Base-by-base conservation (phyloP, 2,888 invertebrate genomes). In the Conchocele bisecta region DNA sequence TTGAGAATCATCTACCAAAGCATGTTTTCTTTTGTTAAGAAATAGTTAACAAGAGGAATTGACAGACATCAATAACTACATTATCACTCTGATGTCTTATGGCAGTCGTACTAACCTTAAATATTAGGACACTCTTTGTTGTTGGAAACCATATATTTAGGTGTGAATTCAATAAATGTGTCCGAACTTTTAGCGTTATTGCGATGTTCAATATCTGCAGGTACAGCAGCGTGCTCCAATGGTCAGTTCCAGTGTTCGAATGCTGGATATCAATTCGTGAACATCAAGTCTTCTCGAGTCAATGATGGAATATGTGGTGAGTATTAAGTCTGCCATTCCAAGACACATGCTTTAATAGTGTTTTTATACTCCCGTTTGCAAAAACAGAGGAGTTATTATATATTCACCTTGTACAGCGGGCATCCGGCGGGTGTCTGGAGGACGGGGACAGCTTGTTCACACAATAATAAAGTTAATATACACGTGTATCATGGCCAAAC, bases 241-340 rank as follows among this genome's bases (percentile, higher is more conserved):
- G 96, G 97, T 3, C 92, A 93, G 41, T 98, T 98, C 92, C 95
- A 95, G 89, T 98, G 98, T 92, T 93, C 94, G 42, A 96, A 98
- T 92, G 94, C 94, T 54, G 98, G 98, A 1, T 92, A 92, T 82
- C 86, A 86, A 61, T 91, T 92, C 29, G 73, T 86, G 37, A 95
- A 96, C 85, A 94, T 99, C 81, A 94, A 95, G 11, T 96, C 97
- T 1, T 95, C 95, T 75, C 93, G 95, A 88, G 95, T 99, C 0
- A 97, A 98, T 91, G 98, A 98, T 93, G 96, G 96, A 7, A 94
- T 98, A 79, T 98, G 98, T 92, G 97, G 92, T 92, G 86, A 83
- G 89, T 75, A 29, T 9, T n/a, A 35, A 2, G 11, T 41, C 9
- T 39, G 11, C n/a, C 15, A 1, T 37, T 11, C 26, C 6, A 26